Evolutionary conservation across 2,888 invertebrate species (phyloP).

Genomic region (Drosophila subquinaria): DNA sequence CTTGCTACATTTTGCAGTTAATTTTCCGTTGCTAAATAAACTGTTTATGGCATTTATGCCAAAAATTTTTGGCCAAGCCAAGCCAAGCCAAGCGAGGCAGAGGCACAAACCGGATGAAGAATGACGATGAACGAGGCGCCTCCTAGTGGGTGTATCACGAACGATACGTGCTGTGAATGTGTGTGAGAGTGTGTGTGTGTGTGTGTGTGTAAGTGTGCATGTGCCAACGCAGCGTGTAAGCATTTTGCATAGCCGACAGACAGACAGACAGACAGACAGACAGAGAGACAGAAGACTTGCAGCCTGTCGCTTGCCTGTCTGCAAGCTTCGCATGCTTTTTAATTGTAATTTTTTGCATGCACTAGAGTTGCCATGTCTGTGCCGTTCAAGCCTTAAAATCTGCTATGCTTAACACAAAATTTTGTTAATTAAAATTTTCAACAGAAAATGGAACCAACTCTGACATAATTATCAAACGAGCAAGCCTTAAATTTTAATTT

Average conservation of each 20-base stretch:
- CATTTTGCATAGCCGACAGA: slow-evolving; percentile 62
- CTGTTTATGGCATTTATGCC: slow-evolving; percentile 83
- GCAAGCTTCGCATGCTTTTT: slow-evolving; percentile 49
- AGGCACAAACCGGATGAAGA: slow-evolving; percentile 47
- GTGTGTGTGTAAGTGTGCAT: slow-evolving; percentile 22
- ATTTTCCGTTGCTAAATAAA: slow-evolving; percentile 84
- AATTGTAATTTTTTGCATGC: slow-evolving; percentile 73
- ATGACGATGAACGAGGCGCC: slow-evolving; percentile 58
- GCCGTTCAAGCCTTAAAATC: slow-evolving; percentile 29
- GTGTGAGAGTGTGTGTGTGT: slow-evolving; percentile 12
- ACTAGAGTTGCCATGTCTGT: slow-evolving; percentile 32
- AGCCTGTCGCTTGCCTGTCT: slow-evolving; percentile 38
- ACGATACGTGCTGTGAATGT: slow-evolving; percentile 2
- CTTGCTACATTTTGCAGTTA: slow-evolving; percentile 81
- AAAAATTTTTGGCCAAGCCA: slow-evolving; percentile 72
- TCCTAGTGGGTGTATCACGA: slow-evolving; percentile 24
- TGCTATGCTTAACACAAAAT: slow-evolving; percentile 14
- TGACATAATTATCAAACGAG: slow-evolving; percentile 4
- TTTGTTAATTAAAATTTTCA: slow-evolving; percentile 44
- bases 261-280: slow-evolving; percentile 17
- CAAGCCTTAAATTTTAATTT: not conserved
- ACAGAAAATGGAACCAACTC: slow-evolving; percentile 5
- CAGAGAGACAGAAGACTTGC: slow-evolving; percentile 30
- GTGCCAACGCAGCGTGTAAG: slow-evolving; percentile 28
- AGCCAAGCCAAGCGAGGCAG: slow-evolving; percentile 13